Evolutionary conservation across 92 coral and sea anemone species (phyloP).

Genomic region (Zoanthus solanderi): DNA sequence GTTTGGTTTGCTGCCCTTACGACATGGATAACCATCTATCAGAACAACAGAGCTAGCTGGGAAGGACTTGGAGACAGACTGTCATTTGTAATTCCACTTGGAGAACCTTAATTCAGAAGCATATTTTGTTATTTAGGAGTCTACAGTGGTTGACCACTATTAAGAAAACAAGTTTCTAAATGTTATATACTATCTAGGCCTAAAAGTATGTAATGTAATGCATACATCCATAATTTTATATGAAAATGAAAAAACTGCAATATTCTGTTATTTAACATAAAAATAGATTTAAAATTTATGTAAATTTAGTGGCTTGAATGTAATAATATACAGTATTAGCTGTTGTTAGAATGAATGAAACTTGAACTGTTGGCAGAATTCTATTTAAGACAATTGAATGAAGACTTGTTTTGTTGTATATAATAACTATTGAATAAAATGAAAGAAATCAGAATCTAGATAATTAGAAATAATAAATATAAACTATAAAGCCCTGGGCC

Average conservation of each 20-base stretch:
- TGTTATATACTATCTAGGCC: not conserved
- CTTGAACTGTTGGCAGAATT: not conserved
- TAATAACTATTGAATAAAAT: too few relatives aligned
- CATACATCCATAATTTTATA: not conserved
- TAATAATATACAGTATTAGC: not conserved
- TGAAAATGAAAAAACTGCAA: not conserved
- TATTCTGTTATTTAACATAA: not conserved
- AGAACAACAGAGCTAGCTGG: constrained; percentile 93
- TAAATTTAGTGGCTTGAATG: not conserved
- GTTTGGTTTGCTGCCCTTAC: constrained; percentile 93
- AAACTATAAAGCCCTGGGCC: too few relatives aligned
- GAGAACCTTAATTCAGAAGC: constrained; percentile 71
- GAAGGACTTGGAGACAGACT: constrained; percentile 88
- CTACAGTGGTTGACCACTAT: not conserved
- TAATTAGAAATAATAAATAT: too few relatives aligned
- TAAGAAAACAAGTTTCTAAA: too few relatives aligned
- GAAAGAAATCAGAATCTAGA: too few relatives aligned
- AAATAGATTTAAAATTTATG: not conserved
- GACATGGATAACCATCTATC: constrained; percentile 86
- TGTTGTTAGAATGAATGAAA: not conserved
- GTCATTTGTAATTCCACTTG: constrained; percentile 95
- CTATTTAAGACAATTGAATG: not conserved
- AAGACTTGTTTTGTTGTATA: not conserved
- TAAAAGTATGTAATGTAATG: not conserved
- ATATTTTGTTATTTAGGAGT: not conserved